Evolutionary conservation across 2,888 invertebrate species (phyloP).

Genomic region (Melolontha melolontha): DNA sequence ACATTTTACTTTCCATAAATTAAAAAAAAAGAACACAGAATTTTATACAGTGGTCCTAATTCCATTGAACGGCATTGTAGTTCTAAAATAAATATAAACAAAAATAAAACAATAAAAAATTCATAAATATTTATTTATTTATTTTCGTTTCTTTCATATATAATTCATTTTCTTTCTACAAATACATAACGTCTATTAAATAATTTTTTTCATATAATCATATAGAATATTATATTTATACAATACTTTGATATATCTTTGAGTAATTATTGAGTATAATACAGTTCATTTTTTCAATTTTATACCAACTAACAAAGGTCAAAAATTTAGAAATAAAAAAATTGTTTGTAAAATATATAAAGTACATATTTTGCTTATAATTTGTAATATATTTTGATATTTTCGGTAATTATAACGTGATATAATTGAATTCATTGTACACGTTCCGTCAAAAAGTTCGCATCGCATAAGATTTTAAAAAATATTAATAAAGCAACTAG

Average conservation of each 20-base stretch:
- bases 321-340: too few relatives aligned
- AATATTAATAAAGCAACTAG: too few relatives aligned
- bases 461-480: too few relatives aligned
- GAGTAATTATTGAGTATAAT: slow-evolving; percentile 16
- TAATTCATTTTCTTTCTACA: slow-evolving; percentile 32
- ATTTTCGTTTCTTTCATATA: not conserved
- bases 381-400: slow-evolving; percentile 5
- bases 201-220: slow-evolving; percentile 8
- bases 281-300: slow-evolving; percentile 7
- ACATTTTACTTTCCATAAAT: too few relatives aligned
- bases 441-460: too few relatives aligned
- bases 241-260: slow-evolving; percentile 36
- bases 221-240: slow-evolving; percentile 8
- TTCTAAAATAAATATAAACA: too few relatives aligned
- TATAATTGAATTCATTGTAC: too few relatives aligned
- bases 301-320: slow-evolving; percentile 4
- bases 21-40: too few relatives aligned
- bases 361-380: slow-evolving; percentile 11
- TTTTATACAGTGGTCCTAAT: too few relatives aligned
- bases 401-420: slow-evolving; percentile 1
- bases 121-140: slow-evolving; percentile 20
- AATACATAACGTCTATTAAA: slow-evolving; percentile 40
- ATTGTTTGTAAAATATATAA: not conserved
- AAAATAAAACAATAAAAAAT: slow-evolving; percentile 8
- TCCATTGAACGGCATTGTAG: too few relatives aligned